Conservation (phyloP, 2,888 invertebrate genomes). For the Germaria angustata region DNA sequence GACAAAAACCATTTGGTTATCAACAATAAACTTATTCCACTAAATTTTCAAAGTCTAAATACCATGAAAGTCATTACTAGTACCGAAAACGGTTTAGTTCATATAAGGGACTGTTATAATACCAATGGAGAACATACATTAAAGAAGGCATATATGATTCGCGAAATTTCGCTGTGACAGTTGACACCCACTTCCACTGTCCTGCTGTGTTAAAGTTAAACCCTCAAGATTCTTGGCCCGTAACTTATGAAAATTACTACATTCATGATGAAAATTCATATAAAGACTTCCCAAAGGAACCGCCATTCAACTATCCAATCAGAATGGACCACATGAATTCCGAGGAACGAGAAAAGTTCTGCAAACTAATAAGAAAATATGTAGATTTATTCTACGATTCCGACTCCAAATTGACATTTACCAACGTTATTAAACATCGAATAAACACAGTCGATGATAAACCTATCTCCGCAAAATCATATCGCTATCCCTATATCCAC, state of each 20-base stretch:
- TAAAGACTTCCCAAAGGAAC: background rate
- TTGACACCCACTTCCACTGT: background rate
- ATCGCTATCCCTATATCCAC: constrained; percentile 57
- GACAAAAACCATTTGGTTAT: constrained; percentile 1
- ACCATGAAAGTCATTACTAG: background rate
- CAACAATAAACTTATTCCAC: background rate
- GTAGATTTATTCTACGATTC: constrained; percentile 11
- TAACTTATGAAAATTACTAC: constrained; percentile 9
- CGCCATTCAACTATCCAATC: background rate
- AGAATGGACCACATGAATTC: background rate
- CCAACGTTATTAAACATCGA: constrained; percentile 50
- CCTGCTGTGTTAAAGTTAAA: background rate
- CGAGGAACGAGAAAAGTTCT: background rate
- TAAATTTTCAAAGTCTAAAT: background rate
- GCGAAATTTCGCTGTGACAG: background rate
- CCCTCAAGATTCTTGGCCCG: background rate
- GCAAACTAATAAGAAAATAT: background rate
- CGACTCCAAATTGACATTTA: constrained; percentile 42
- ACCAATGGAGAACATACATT: background rate
- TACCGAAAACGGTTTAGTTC: background rate
- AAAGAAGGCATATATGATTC: constrained; percentile 13
- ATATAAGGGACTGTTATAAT: background rate
- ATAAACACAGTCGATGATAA: constrained; percentile 51
- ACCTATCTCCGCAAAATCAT: constrained; percentile 23
- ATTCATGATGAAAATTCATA: background rate